These are phyloP conservation scores for Drosophila melanosoma DNA, from an alignment of 2,888 invertebrate species.

Conservation along the genomic window DNA sequence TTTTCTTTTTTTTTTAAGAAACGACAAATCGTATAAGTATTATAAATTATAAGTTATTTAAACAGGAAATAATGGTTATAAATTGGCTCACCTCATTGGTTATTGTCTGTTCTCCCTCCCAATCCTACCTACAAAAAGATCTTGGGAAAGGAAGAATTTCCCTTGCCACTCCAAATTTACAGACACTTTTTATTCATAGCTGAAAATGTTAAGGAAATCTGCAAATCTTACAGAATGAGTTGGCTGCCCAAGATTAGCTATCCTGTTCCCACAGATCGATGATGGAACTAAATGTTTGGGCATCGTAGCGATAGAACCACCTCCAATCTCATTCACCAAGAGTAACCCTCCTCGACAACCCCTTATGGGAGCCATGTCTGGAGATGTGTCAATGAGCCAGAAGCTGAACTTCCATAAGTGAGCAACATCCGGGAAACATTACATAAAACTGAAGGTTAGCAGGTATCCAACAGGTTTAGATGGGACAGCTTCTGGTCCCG, in stretches of 20 bases:
- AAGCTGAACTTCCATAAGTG: neutral
- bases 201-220: neutral
- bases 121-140: neutral
- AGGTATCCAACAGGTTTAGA: neutral
- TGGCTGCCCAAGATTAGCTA: neutral
- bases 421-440: neutral
- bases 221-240: neutral
- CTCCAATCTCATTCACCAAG: neutral
- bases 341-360: neutral
- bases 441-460: neutral
- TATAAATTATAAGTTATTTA: neutral
- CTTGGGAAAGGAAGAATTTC: neutral
- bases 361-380: no score
- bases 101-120: neutral
- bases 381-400: neutral
- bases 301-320: no score
- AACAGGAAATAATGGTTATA: neutral
- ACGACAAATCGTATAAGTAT: neutral
- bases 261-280: neutral
- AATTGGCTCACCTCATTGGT: neutral
- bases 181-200: neutral
- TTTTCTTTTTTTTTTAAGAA: neutral
- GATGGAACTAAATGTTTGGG: neutral
- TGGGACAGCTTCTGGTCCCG: neutral
- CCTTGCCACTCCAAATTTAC: neutral